Evolutionary conservation across 1,140 invertebrate species (phyloP).

Genomic region (Megalonaias nervosa): DNA sequence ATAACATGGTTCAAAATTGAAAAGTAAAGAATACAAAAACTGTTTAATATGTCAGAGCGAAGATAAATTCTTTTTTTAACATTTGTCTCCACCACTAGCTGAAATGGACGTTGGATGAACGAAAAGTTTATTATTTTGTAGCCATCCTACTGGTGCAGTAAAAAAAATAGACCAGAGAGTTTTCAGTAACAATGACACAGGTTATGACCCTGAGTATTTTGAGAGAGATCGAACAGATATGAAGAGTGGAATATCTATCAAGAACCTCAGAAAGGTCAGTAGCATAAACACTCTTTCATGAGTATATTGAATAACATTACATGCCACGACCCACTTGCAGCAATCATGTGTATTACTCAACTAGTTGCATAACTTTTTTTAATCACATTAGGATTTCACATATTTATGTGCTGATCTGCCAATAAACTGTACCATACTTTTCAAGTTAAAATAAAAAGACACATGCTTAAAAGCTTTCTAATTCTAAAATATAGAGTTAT

Average conservation of each 20-base stretch:
- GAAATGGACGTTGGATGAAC: not conserved
- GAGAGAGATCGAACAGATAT: slow-evolving; percentile 75
- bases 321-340: too few relatives aligned
- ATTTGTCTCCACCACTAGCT: not conserved
- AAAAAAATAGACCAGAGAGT: not conserved
- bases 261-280: slow-evolving; percentile 35
- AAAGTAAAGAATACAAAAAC: not conserved
- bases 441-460: too few relatives aligned
- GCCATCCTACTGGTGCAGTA: slow-evolving; percentile 1
- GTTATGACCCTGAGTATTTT: slow-evolving; percentile 59
- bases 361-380: too few relatives aligned
- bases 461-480: too few relatives aligned
- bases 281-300: not conserved
- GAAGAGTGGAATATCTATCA: slow-evolving; percentile 70
- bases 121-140: slow-evolving; percentile 54
- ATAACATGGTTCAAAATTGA: too few relatives aligned
- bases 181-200: not conserved
- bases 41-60: not conserved
- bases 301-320: too few relatives aligned
- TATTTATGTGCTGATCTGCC: too few relatives aligned
- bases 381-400: too few relatives aligned
- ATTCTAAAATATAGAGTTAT: too few relatives aligned
- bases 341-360: too few relatives aligned
- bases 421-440: too few relatives aligned
- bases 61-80: not conserved